Percentiles rank a stretch among this genome's conserved stretches.
Evolutionary conservation across 2,797 vertebrate species (phyloP).

Genomic region (Enteromius thamalakanensis): DNA sequence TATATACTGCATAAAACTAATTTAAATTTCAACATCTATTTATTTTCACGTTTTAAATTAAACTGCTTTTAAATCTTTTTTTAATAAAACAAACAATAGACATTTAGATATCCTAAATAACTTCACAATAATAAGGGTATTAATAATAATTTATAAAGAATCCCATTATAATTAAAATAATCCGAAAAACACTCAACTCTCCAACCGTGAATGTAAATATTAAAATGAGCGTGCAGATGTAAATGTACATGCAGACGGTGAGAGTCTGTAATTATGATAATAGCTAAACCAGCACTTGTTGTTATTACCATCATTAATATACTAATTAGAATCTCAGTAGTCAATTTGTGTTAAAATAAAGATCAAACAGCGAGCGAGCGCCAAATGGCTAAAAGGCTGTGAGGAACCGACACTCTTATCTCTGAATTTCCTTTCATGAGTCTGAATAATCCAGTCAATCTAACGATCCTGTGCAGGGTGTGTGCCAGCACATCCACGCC

Average conservation of each 20-base stretch:
- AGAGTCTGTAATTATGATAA: constrained; percentile 80
- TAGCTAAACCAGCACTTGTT: constrained; percentile 78
- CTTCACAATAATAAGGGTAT: background rate
- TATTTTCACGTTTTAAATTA: background rate
- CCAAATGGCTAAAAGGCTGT: constrained; percentile 40
- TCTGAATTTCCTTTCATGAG: constrained; percentile 52
- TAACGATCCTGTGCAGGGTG: constrained; percentile 51
- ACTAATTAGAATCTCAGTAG: constrained; percentile 75
- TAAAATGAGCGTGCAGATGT: constrained; percentile 74
- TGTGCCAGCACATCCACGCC: constrained; percentile 26
- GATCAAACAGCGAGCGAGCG: constrained; percentile 62
- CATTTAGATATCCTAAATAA: background rate
- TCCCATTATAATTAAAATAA: background rate
- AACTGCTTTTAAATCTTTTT: background rate
- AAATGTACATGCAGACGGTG: constrained; percentile 74
- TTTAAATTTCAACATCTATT: background rate
- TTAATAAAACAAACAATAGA: background rate
- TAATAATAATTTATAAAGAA: background rate
- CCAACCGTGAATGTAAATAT: constrained; percentile 53
- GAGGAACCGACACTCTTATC: constrained; percentile 54
- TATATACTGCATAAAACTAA: background rate
- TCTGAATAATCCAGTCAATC: constrained; percentile 52
- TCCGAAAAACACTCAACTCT: constrained; percentile 47
- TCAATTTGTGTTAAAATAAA: constrained; percentile 60
- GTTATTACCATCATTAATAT: constrained; percentile 75